Conservation (phyloP, 2,888 invertebrate species). For the Lumbricus terrestris region DNA sequence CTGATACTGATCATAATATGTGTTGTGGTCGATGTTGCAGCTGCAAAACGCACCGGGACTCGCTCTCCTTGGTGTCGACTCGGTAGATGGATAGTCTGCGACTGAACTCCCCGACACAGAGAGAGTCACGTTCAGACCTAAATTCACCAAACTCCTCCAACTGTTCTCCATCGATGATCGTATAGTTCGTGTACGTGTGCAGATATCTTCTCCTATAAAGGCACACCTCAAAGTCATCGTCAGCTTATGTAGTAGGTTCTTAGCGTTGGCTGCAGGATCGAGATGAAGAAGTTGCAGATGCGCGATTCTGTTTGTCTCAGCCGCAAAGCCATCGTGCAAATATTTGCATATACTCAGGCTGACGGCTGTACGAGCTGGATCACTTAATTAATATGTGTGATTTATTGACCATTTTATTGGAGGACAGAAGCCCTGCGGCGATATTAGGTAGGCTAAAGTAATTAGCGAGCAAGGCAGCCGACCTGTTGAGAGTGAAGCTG, state of each 20-base stretch:
- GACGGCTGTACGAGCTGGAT: not conserved
- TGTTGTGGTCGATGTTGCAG: not conserved
- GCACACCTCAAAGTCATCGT: not conserved
- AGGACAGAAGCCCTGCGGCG: too few relatives aligned
- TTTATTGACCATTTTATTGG: too few relatives aligned
- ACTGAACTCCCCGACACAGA: not conserved
- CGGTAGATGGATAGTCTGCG: not conserved
- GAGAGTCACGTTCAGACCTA: not conserved
- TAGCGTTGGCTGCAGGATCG: not conserved
- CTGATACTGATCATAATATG: not conserved
- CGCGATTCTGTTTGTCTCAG: not conserved
- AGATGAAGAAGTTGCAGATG: not conserved
- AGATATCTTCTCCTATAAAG: not conserved
- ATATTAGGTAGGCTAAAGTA: too few relatives aligned
- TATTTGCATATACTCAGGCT: not conserved
- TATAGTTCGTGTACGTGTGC: not conserved
- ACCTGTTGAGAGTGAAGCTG: not conserved
- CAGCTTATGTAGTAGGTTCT: not conserved
- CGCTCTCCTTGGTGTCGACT: not conserved
- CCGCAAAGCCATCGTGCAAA: not conserved
- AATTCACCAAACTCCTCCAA: not conserved
- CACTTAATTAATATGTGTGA: too few relatives aligned
- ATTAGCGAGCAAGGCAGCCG: too few relatives aligned
- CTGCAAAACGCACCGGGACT: not conserved
- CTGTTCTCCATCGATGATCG: not conserved